These are phyloP conservation scores for Taxidea taxus DNA, from an alignment of 2,113 vertebrate species.

Conservation along the genomic window DNA sequence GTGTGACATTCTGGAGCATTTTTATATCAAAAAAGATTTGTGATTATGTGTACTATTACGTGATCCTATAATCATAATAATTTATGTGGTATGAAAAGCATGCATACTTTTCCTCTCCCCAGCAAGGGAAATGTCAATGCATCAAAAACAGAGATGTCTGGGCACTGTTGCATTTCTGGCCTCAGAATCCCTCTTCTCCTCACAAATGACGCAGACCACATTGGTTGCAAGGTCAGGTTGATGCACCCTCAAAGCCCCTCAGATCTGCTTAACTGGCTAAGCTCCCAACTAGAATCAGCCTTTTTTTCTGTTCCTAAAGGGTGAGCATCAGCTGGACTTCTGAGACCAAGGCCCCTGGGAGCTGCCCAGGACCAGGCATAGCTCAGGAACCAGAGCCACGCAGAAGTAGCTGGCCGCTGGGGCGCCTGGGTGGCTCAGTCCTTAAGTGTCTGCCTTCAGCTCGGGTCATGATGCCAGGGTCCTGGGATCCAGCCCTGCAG, in stretches of 20 bases:
- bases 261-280: background rate
- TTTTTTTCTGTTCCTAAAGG: background rate
- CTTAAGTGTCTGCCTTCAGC: too few species aligned
- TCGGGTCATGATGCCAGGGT: too few species aligned
- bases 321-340: background rate
- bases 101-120: background rate
- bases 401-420: background rate
- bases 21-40: constrained; percentile 55
- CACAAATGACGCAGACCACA: background rate
- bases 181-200: background rate
- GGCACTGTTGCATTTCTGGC: background rate
- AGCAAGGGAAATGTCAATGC: background rate
- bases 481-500: too few species aligned
- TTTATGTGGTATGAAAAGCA: constrained; percentile 42
- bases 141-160: background rate
- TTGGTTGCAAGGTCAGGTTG: background rate
- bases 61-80: constrained; percentile 36
- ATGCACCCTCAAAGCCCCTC: background rate
- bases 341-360: background rate
- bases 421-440: too few species aligned
- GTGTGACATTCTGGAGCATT: background rate
- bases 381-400: background rate
- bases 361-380: background rate
- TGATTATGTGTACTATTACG: constrained; percentile 23
- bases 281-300: background rate